These are phyloP conservation scores for Minunthozetes semirufus DNA, from an alignment of 2,888 invertebrate genomes.

Conservation along the genomic window DNA sequence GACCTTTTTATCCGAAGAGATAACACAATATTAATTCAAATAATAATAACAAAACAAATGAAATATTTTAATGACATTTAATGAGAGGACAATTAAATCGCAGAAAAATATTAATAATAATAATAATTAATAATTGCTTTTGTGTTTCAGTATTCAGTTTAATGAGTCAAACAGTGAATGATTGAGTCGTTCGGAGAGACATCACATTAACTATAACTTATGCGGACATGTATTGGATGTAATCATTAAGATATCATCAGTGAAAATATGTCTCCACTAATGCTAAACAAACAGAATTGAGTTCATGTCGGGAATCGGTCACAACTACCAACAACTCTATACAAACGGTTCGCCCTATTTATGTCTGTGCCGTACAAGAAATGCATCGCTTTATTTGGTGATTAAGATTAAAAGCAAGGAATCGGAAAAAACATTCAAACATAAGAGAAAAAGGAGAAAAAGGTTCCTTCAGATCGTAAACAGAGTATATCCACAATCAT, in stretches of 20 bases:
- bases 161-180: neutral
- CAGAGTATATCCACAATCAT: neutral
- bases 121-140: slow-evolving; percentile 13
- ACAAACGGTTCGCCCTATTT: slow-evolving; percentile 3
- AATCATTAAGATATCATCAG: slow-evolving; percentile 22
- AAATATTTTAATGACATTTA: no score
- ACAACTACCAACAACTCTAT: neutral
- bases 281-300: neutral
- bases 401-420: slow-evolving; percentile 1
- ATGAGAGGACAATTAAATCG: neutral
- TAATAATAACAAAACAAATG: neutral
- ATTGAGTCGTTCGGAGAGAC: neutral
- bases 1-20: slow-evolving; percentile 6
- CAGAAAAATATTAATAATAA: neutral
- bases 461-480: neutral
- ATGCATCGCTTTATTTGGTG: slow-evolving; percentile 8
- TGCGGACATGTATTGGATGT: slow-evolving; percentile 7
- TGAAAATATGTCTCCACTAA: neutral
- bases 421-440: neutral
- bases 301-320: slow-evolving; percentile 2
- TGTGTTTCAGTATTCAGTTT: neutral
- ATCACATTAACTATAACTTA: slow-evolving; percentile 21
- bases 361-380: slow-evolving; percentile 1
- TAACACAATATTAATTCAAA: neutral
- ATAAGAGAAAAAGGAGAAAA: no score